phyloP scores from a whole-genome alignment of 2,113 vertebrate species.

The Albula goreensis region DNA sequence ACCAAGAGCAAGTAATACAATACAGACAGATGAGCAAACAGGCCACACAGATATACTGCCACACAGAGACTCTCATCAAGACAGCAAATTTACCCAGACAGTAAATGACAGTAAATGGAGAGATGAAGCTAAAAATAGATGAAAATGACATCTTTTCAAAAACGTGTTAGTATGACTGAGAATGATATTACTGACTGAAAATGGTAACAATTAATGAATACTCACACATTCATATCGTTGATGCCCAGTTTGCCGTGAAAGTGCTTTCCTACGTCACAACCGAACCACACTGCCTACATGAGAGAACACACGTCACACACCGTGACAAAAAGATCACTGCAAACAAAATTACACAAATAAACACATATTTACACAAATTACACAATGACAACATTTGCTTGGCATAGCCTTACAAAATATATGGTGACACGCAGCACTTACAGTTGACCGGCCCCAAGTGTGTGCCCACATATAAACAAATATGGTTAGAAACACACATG shows the following conservation, averaged over 20 bases:
- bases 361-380: neutral
- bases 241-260: constrained; percentile 95
- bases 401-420: neutral
- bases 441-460: neutral
- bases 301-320: constrained; percentile 12
- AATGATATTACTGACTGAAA: neutral
- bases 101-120: neutral
- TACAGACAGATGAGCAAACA: neutral
- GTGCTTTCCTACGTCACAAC: constrained; percentile 93
- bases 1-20: neutral
- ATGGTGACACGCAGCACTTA: neutral
- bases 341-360: constrained; percentile 54
- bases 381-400: neutral
- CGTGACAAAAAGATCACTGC: constrained; percentile 20
- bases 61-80: neutral
- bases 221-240: constrained; percentile 94
- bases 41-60: neutral
- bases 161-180: neutral
- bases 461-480: constrained; percentile 26
- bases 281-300: constrained; percentile 94
- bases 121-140: neutral
- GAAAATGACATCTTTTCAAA: neutral
- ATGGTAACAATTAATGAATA: constrained; percentile 32
- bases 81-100: neutral
- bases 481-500: constrained; percentile 25